phyloP scores from a whole-genome alignment of 2,797 vertebrate species.

The Acrossocheilus wenchowensis region DNA sequence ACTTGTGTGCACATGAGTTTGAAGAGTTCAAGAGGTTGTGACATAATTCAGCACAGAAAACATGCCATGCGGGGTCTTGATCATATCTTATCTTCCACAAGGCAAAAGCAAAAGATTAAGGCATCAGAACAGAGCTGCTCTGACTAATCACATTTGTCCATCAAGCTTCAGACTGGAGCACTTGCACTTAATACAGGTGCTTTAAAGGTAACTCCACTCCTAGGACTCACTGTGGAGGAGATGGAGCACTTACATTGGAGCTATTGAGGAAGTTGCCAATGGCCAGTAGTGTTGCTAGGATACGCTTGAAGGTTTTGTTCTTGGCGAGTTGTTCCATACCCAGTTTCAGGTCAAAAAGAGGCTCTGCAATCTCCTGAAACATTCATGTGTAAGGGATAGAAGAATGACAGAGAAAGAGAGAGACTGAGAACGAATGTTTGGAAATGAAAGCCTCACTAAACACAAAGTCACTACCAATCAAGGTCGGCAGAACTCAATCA shows the following conservation, averaged over 20 bases:
- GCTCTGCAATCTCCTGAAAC: conserved; percentile 91
- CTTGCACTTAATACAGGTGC: neutral
- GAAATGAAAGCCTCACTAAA: neutral
- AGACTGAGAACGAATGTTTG: neutral
- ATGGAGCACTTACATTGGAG: conserved; percentile 80
- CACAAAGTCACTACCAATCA: neutral
- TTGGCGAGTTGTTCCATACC: conserved; percentile 95
- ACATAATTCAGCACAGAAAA: conserved; percentile 14
- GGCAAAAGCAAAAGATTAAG: conserved; percentile 36
- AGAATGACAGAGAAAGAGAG: conserved; percentile 33
- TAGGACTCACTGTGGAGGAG: conserved; percentile 5
- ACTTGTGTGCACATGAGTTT: neutral
- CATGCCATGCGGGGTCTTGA: neutral
- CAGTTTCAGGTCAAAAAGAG: conserved; percentile 92
- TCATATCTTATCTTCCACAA: conserved; percentile 10
- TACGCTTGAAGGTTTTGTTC: conserved; percentile 91
- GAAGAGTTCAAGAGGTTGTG: conserved; percentile 9
- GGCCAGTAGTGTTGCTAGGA: conserved; percentile 90
- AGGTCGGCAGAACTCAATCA: neutral
- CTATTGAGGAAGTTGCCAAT: conserved; percentile 96
- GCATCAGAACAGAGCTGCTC: neutral
- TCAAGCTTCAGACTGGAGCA: conserved; percentile 30
- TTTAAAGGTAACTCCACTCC: conserved; percentile 32
- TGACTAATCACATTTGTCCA: conserved; percentile 3
- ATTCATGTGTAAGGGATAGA: conserved; percentile 4